phyloP scores from a whole-genome alignment of 2,113 vertebrate genomes.

The Crotalus tigris region DNA sequence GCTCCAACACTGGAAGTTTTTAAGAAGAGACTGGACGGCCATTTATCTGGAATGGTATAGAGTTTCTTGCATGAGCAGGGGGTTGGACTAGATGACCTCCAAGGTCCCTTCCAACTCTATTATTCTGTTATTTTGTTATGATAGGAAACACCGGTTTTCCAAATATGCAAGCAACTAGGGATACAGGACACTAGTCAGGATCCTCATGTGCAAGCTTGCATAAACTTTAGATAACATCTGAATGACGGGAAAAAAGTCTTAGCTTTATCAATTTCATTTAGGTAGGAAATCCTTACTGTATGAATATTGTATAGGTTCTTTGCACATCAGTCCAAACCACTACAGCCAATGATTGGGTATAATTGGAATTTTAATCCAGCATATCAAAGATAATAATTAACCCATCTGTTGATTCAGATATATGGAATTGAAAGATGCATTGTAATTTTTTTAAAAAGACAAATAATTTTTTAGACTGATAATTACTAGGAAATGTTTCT shows the following conservation, averaged over 20 bases:
- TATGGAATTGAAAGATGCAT: not conserved
- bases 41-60: not conserved
- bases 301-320: not conserved
- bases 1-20: not conserved
- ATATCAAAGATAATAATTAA: not conserved
- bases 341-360: not conserved
- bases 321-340: not conserved
- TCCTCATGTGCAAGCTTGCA: not conserved
- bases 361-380: not conserved
- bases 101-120: not conserved
- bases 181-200: not conserved
- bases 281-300: not conserved
- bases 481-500: not conserved
- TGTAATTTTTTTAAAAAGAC: not conserved
- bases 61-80: not conserved
- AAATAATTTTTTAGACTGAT: not conserved
- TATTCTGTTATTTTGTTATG: not conserved
- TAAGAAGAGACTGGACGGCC: not conserved
- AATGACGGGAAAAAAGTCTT: not conserved
- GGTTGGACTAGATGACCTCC: not conserved
- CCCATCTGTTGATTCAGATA: not conserved
- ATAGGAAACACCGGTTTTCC: not conserved
- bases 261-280: not conserved
- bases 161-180: not conserved
- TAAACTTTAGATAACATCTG: not conserved